Evolutionary conservation across 2,113 vertebrate genomes (phyloP).

Genomic region (Saguinus midas): DNA sequence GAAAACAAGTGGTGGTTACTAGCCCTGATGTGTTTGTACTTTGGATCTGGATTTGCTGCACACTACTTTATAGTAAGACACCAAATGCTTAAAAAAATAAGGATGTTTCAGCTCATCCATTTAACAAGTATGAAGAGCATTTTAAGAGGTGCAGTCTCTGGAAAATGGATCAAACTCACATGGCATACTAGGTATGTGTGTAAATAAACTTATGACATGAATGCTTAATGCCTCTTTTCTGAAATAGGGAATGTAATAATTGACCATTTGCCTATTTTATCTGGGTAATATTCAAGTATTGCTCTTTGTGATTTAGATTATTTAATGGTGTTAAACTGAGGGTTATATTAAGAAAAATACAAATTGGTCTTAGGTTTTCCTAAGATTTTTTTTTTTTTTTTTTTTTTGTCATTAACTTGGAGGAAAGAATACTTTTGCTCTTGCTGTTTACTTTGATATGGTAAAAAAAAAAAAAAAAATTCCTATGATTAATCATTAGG

Average conservation of each 20-base stretch:
- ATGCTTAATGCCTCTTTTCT: slow-evolving; percentile 46
- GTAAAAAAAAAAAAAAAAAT: not conserved
- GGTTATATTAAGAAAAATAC: not conserved
- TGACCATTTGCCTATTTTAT: not conserved
- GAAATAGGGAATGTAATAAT: not conserved
- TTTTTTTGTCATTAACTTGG: not conserved
- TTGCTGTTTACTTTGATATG: not conserved
- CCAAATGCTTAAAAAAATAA: too few species aligned
- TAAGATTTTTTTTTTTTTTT: not conserved
- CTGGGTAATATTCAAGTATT: not conserved
- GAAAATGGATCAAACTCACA: not conserved
- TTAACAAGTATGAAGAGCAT: too few species aligned
- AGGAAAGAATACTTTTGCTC: not conserved
- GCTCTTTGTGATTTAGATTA: not conserved
- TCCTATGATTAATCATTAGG: not conserved
- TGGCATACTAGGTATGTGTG: slow-evolving; percentile 62
- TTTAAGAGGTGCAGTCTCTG: too few species aligned
- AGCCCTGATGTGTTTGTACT: too few species aligned
- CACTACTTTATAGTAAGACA: too few species aligned
- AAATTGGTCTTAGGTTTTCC: not conserved
- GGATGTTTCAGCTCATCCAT: too few species aligned
- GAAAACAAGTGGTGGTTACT: too few species aligned
- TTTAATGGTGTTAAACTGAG: not conserved
- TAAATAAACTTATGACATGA: slow-evolving; percentile 81
- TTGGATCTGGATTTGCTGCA: too few species aligned